Evolutionary conservation across 2,113 vertebrate genomes (phyloP).

Genomic region (Pampusana beccarii): DNA sequence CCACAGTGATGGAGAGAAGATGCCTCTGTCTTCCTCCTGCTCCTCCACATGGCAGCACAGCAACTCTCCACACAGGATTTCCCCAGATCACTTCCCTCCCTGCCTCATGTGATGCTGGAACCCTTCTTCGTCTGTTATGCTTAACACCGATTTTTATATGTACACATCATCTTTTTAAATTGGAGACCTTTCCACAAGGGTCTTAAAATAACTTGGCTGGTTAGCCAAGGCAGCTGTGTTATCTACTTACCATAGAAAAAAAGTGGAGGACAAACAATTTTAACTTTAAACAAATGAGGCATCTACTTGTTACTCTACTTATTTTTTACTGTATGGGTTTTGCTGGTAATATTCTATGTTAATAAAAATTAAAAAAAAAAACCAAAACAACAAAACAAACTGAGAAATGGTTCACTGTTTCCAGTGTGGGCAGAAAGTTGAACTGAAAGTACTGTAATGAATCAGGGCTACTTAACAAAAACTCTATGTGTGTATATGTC

Average conservation of each 20-base stretch:
- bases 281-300: neutral
- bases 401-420: neutral
- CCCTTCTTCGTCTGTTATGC: neutral
- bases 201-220: neutral
- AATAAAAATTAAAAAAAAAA: neutral
- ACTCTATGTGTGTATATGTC: neutral
- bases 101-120: neutral
- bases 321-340: neutral
- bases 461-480: neutral
- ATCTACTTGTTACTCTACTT: too few relatives aligned
- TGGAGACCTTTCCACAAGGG: neutral
- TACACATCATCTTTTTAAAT: neutral
- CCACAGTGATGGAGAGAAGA: neutral
- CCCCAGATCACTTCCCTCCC: neutral
- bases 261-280: neutral
- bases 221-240: neutral
- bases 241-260: neutral
- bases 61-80: neutral
- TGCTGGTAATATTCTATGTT: neutral
- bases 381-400: neutral
- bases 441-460: neutral
- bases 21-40: neutral
- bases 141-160: neutral
- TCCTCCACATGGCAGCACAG: neutral
- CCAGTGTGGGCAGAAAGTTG: neutral